Evolutionary conservation across 2,888 invertebrate species (phyloP).

Genomic region (Caenorhabditis sp.): DNA sequence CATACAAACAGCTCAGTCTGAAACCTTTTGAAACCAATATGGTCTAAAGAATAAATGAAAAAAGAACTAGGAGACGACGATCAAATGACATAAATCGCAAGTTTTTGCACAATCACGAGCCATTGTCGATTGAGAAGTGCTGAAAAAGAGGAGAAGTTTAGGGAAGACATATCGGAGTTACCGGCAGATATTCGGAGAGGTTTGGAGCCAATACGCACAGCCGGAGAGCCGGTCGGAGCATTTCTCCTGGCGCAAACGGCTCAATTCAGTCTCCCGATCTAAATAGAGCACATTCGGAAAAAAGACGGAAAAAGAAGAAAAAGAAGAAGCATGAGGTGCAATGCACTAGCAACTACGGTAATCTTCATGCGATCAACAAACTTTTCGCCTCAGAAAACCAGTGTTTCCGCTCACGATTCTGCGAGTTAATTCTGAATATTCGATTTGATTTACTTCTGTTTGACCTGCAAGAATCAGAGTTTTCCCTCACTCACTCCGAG

Average conservation of each 20-base stretch:
- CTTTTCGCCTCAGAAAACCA: conserved; percentile 16
- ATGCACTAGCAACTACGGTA: neutral
- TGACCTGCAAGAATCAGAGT: no score
- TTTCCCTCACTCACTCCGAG: conserved; percentile 53
- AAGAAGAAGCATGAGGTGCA: conserved; percentile 11
- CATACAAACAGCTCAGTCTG: conserved; percentile 36
- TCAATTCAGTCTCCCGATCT: conserved; percentile 52
- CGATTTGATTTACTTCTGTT: neutral
- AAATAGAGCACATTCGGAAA: neutral
- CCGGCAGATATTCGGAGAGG: conserved; percentile 59
- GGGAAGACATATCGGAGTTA: conserved; percentile 1
- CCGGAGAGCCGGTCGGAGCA: conserved; percentile 58
- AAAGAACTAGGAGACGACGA: conserved; percentile 34
- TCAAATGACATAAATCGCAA: conserved; percentile 68
- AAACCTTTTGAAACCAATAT: conserved; percentile 40
- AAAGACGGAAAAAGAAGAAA: neutral
- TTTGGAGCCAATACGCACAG: conserved; percentile 60
- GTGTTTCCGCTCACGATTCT: conserved; percentile 30
- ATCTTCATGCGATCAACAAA: conserved; percentile 8
- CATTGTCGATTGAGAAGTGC: conserved; percentile 70
- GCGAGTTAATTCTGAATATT: conserved; percentile 25
- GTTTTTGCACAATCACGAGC: conserved; percentile 71
- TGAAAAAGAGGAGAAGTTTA: conserved; percentile 39
- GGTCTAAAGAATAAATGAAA: conserved; percentile 27
- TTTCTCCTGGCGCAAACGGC: conserved; percentile 47